These are phyloP conservation scores for Eupithecia dodoneata DNA, from an alignment of 2,888 invertebrate genomes.

Conservation along the genomic window DNA sequence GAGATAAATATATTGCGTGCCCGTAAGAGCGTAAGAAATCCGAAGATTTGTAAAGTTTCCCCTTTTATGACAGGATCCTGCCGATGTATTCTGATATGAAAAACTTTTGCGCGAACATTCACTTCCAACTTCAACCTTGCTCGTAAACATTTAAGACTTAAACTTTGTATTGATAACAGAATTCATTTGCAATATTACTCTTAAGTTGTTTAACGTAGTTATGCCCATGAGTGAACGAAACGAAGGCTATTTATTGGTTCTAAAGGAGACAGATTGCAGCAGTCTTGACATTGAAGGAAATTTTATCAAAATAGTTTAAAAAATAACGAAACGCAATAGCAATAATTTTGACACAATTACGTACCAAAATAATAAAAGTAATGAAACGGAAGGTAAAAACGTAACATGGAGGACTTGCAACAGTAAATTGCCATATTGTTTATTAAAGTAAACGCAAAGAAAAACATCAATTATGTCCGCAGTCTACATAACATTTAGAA, in stretches of 20 bases:
- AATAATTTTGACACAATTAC: too few species aligned
- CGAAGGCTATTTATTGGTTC: constrained; percentile 67
- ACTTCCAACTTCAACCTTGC: constrained; percentile 52
- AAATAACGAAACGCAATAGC: too few species aligned
- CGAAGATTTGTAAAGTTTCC: constrained; percentile 82
- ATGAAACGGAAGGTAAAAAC: too few species aligned
- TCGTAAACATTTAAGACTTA: constrained; percentile 42
- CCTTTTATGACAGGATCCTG: constrained; percentile 80
- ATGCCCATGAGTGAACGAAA: constrained; percentile 70
- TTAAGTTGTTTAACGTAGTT: constrained; percentile 74
- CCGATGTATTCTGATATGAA: constrained; percentile 81
- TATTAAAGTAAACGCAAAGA: too few species aligned
- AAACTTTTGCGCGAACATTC: constrained; percentile 62
- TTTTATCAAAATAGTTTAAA: too few species aligned
- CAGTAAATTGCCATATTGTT: too few species aligned
- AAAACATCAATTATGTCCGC: too few species aligned
- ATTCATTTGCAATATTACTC: constrained; percentile 74
- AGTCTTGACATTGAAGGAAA: constrained; percentile 42
- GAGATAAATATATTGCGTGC: constrained; percentile 82
- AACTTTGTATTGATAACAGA: constrained; percentile 50
- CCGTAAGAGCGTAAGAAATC: constrained; percentile 81
- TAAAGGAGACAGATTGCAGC: constrained; percentile 64
- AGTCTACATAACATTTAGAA: too few species aligned
- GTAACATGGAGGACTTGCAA: too few species aligned
- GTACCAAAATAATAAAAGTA: not conserved